These are phyloP conservation scores for Pangasius krempfi DNA, from an alignment of 2,797 vertebrate species.

Conservation along the genomic window DNA sequence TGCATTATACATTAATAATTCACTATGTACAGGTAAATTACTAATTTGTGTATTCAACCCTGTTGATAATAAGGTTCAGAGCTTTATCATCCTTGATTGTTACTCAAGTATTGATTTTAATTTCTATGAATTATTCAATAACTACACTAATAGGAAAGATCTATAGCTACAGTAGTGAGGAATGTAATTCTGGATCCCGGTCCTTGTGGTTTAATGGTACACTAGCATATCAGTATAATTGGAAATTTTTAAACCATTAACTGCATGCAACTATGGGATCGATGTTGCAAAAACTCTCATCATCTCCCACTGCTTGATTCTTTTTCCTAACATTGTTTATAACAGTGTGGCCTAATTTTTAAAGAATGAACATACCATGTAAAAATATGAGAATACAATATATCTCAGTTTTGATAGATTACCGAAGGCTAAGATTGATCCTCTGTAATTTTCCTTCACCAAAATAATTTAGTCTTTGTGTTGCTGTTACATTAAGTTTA, in stretches of 20 bases:
- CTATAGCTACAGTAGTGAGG: not conserved
- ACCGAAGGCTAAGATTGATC: not conserved
- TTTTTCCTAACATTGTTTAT: not conserved
- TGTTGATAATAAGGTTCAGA: not conserved
- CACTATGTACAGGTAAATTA: not conserved
- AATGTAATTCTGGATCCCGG: not conserved
- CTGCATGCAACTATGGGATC: not conserved
- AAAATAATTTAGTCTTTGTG: not conserved
- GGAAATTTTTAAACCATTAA: not conserved
- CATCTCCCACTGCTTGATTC: not conserved
- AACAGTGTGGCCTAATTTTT: not conserved
- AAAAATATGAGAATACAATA: not conserved
- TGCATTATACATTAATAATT: not conserved
- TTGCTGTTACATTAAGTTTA: not conserved
- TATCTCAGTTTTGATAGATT: not conserved
- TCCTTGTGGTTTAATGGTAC: not conserved
- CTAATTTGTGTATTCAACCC: not conserved
- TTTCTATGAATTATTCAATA: not conserved
- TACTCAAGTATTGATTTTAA: not conserved
- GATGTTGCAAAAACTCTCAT: not conserved
- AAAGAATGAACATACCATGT: not conserved
- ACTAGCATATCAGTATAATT: not conserved
- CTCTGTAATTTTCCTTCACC: not conserved
- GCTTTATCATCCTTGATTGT: not conserved
- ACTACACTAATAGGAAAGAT: not conserved